Conservation (phyloP, 2,113 vertebrate genomes). For the Mungos mungo region DNA sequence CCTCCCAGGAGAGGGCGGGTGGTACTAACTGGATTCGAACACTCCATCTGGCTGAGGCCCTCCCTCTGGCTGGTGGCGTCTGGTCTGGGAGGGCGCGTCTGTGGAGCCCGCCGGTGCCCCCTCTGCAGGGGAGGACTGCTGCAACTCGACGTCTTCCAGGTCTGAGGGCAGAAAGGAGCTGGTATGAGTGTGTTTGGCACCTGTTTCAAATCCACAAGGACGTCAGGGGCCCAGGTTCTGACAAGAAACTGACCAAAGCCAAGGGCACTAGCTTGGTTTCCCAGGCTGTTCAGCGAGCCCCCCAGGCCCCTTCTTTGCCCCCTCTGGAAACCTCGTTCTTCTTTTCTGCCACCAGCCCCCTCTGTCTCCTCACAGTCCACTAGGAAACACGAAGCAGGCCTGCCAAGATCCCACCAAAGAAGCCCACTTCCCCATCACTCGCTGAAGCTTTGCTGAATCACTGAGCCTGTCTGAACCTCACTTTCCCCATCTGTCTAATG, state of each 20-base stretch:
- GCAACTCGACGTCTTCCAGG: not conserved
- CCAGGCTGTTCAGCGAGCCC: not conserved
- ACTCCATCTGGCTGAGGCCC: not conserved
- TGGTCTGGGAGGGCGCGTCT: not conserved
- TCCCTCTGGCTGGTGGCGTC: not conserved
- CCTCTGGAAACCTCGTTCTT: not conserved
- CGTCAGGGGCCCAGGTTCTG: not conserved
- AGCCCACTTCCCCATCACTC: not conserved
- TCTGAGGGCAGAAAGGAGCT: not conserved
- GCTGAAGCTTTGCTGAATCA: rapidly evolving
- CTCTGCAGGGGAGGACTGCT: not conserved
- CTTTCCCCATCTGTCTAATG: not conserved
- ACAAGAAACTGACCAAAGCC: not conserved
- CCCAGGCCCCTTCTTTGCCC: not conserved
- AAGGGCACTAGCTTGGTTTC: not conserved
- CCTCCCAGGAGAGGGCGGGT: not conserved
- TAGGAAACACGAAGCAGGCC: not conserved
- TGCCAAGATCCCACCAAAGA: not conserved
- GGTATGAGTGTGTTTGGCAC: not conserved
- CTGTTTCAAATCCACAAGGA: not conserved
- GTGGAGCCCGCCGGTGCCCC: not conserved
- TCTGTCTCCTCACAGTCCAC: not conserved
- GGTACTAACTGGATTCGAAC: slow-evolving; percentile 45
- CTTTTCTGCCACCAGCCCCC: not conserved
- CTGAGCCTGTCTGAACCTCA: not conserved